These are phyloP conservation scores for Eutolmus rufibarbis DNA, from an alignment of 2,888 invertebrate species.

Conservation along the genomic window DNA sequence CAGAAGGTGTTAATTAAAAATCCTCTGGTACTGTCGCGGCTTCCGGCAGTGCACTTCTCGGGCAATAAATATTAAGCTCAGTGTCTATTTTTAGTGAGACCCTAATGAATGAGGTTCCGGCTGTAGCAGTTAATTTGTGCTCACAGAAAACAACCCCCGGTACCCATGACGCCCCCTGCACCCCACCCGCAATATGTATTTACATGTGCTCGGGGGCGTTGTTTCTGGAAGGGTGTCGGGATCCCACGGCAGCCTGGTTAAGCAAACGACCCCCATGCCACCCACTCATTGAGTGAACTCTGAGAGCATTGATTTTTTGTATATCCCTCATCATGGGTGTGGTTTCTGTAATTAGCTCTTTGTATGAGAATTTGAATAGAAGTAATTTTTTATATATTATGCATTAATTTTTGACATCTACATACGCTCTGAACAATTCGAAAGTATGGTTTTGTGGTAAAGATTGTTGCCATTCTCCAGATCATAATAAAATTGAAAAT, in stretches of 20 bases:
- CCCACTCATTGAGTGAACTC: not conserved
- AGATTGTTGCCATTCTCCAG: too few species aligned
- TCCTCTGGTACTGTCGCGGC: not conserved
- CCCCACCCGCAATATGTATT: not conserved
- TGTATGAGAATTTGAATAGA: not conserved
- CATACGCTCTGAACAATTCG: not conserved
- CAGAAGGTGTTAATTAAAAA: constrained; percentile 24
- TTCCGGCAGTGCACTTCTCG: constrained; percentile 7
- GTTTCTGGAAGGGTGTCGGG: not conserved
- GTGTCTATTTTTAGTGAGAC: constrained; percentile 3
- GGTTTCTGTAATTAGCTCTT: not conserved
- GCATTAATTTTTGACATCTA: not conserved
- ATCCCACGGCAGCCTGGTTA: not conserved
- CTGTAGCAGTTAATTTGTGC: not conserved
- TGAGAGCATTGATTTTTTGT: not conserved
- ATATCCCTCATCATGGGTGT: not conserved
- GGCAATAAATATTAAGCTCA: not conserved
- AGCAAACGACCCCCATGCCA: not conserved
- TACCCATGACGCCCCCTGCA: not conserved
- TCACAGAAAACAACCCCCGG: not conserved
- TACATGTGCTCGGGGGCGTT: not conserved
- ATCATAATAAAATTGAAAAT: too few species aligned
- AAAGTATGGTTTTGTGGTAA: too few species aligned
- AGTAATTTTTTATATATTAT: not conserved
- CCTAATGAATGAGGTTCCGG: not conserved